Evolutionary conservation across 1,140 invertebrate genomes (phyloP).

Genomic region (Lineus longissimus): DNA sequence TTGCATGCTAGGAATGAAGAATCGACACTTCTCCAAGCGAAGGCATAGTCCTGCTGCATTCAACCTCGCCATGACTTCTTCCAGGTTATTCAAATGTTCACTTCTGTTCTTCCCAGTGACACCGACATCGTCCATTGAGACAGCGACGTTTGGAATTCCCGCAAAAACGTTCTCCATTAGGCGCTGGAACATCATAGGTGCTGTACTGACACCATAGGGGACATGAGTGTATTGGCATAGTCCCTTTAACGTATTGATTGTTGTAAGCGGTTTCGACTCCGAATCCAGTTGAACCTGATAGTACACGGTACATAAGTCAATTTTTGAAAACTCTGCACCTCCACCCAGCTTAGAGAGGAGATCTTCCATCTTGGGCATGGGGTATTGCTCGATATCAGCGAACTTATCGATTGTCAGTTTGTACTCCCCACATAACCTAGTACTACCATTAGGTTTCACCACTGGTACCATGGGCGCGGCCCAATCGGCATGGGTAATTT

Average conservation of each 20-base stretch:
- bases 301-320: background rate
- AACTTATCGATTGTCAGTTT: slow-evolving; percentile 27
- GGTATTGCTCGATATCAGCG: slow-evolving; percentile 16
- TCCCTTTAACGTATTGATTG: slow-evolving; percentile 16
- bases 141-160: slow-evolving; percentile 9
- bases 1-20: slow-evolving; percentile 19
- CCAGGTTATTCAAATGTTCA: slow-evolving; percentile 3
- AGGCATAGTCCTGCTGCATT: background rate
- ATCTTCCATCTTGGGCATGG: slow-evolving; percentile 21
- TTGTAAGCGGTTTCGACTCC: background rate
- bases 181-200: slow-evolving; percentile 13
- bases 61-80: background rate
- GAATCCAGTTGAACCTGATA: background rate
- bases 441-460: slow-evolving; percentile 51
- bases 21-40: background rate
- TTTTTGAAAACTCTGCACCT: background rate
- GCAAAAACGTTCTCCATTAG: slow-evolving; percentile 12
- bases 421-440: slow-evolving; percentile 57
- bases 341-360: background rate
- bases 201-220: slow-evolving; percentile 4
- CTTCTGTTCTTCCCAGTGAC: slow-evolving; percentile 7
- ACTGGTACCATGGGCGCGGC: slow-evolving; percentile 57
- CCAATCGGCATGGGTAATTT: slow-evolving; percentile 54
- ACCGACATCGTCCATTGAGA: slow-evolving; percentile 18
- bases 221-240: slow-evolving; percentile 5